Evolutionary conservation across 2,888 invertebrate genomes (phyloP).

Genomic region (Cataglyphis cursor): DNA sequence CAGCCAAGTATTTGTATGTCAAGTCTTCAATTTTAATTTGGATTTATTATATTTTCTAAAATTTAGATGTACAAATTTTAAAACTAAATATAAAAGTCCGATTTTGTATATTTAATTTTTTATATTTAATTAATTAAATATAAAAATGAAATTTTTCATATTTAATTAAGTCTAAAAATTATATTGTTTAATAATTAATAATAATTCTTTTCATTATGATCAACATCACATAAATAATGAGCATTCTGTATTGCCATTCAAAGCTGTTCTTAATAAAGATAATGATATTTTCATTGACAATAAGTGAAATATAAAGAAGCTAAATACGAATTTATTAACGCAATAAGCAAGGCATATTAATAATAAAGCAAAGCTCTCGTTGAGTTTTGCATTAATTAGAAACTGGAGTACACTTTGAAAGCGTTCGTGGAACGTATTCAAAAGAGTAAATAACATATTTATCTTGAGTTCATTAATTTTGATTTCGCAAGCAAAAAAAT

Average conservation of each 20-base stretch:
- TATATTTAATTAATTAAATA: not conserved
- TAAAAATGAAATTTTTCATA: not conserved
- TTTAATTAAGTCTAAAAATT: not conserved
- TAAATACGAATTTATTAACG: conserved; percentile 31
- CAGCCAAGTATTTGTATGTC: not conserved
- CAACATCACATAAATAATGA: not conserved
- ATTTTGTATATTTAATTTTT: not conserved
- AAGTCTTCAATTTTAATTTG: not conserved
- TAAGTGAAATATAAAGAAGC: not conserved
- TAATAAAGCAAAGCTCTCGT: conserved; percentile 6
- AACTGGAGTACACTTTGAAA: conserved; percentile 3
- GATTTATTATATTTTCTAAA: not conserved
- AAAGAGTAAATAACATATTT: not conserved
- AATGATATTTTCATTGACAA: not conserved
- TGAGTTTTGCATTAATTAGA: conserved; percentile 31
- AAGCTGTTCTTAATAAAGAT: not conserved
- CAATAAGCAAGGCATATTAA: conserved; percentile 15
- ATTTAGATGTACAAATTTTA: not conserved
- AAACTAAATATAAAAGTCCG: not conserved
- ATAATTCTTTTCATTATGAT: not conserved
- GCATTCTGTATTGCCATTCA: not conserved
- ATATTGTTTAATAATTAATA: not conserved
- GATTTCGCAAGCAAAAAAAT: not conserved
- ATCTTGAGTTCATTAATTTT: not conserved
- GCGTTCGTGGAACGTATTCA: not conserved